These are phyloP conservation scores for Stegana nigrithorax DNA, from an alignment of 2,888 invertebrate genomes.

Conservation along the genomic window DNA sequence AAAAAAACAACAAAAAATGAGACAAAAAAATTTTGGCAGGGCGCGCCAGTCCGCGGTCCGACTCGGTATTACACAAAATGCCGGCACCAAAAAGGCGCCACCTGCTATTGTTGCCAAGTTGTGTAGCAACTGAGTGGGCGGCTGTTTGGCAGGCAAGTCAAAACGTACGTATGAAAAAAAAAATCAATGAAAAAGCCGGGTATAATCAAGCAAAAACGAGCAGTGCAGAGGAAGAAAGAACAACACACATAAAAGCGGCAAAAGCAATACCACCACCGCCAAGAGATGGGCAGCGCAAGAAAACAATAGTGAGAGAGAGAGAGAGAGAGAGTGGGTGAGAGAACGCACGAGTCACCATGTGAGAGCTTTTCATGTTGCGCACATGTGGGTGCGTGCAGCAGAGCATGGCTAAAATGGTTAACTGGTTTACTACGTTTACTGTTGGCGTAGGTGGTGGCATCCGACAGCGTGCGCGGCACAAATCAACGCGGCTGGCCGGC, in stretches of 20 bases:
- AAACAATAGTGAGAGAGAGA: too few relatives aligned
- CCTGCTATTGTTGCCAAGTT: too few relatives aligned
- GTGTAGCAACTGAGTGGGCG: neutral
- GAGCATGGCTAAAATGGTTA: slow-evolving; percentile 6
- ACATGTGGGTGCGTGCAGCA: neutral
- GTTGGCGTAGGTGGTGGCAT: slow-evolving; percentile 47
- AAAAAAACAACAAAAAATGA: neutral
- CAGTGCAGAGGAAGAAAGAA: neutral
- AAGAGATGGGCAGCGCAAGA: slow-evolving; percentile 9
- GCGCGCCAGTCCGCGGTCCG: too few relatives aligned
- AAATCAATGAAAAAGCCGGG: neutral
- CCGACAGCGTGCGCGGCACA: neutral
- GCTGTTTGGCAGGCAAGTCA: neutral
- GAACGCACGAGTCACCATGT: neutral
- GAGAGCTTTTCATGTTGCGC: too few relatives aligned
- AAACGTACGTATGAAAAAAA: neutral
- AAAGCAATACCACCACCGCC: neutral
- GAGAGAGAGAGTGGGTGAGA: too few relatives aligned
- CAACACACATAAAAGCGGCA: neutral
- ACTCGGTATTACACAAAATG: neutral
- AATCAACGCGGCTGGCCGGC: neutral
- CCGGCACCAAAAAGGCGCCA: neutral
- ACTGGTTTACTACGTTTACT: slow-evolving; percentile 49
- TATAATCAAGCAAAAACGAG: neutral
- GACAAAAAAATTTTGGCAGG: too few relatives aligned